phyloP scores from a whole-genome alignment of 2,113 vertebrate species.

The Neodon shergylaensis region DNA sequence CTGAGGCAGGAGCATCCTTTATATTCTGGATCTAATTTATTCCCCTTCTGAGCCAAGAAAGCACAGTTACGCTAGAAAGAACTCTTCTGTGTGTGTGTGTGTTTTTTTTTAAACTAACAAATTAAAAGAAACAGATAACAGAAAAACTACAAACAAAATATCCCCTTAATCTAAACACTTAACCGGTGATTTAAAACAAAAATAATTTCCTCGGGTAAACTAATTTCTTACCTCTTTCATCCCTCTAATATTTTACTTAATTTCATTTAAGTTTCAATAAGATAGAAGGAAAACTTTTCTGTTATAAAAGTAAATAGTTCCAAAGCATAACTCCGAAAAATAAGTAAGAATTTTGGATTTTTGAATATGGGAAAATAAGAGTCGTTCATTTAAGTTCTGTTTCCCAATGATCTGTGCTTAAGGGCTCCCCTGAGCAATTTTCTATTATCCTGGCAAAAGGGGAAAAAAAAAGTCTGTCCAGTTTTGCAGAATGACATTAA shows the following conservation, averaged over 20 bases:
- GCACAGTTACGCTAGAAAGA: not conserved
- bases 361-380: constrained; percentile 53
- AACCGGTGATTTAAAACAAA: not conserved
- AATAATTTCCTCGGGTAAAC: constrained; percentile 18
- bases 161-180: not conserved
- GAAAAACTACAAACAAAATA: constrained; percentile 35
- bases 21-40: constrained; percentile 33
- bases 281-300: not conserved
- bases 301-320: not conserved
- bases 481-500: constrained; percentile 54
- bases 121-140: constrained; percentile 14
- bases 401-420: not conserved
- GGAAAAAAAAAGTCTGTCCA: not conserved
- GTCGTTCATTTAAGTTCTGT: constrained; percentile 39
- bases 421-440: not conserved
- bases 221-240: not conserved
- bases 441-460: constrained; percentile 47
- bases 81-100: not conserved
- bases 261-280: constrained; percentile 51
- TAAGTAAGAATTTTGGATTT: constrained; percentile 19
- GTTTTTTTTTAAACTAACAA: constrained; percentile 37
- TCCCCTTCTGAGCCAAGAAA: constrained; percentile 17
- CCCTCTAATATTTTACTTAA: constrained; percentile 31
- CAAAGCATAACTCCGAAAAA: constrained; percentile 32
- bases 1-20: not conserved